Percentiles rank a stretch among this genome's conserved stretches.
phyloP scores from a whole-genome alignment of 2,113 vertebrate species.

The Paradoxurus hermaphroditus region DNA sequence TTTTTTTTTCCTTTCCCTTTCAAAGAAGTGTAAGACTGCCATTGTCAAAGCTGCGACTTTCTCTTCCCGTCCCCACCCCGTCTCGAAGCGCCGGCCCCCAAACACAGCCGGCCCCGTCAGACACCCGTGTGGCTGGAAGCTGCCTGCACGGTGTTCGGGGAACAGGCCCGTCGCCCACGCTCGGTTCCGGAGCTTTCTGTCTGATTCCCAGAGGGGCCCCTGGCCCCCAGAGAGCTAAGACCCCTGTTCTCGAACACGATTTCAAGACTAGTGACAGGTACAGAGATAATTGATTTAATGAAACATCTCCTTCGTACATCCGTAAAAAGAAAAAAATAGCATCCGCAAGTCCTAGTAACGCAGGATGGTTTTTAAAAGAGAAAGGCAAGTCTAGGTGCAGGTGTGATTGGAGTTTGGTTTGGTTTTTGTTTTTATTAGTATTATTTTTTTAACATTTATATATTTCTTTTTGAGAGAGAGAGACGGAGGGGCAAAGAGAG shows the following conservation, averaged over 20 bases:
- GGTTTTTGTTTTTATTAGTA: neutral
- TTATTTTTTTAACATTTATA: too few species aligned
- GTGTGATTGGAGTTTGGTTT: neutral
- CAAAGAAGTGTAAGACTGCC: neutral
- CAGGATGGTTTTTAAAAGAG: neutral
- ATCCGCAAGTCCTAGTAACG: neutral
- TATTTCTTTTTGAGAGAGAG: too few species aligned
- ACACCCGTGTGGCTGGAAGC: accelerated
- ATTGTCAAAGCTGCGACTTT: neutral
- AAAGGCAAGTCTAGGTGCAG: neutral
- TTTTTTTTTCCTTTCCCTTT: too few species aligned
- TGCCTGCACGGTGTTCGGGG: accelerated
- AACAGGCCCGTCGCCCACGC: accelerated
- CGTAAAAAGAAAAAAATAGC: neutral
- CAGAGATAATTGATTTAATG: neutral
- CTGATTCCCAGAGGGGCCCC: neutral
- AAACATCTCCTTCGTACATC: neutral
- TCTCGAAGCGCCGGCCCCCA: neutral
- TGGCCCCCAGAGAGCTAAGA: neutral
- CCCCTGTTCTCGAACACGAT: neutral
- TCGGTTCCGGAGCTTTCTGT: accelerated
- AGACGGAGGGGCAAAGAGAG: too few species aligned
- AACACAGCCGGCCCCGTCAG: accelerated
- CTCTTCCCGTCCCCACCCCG: neutral
- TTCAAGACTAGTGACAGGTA: neutral